These are phyloP conservation scores for Tiliqua scincoides DNA, from an alignment of 2,113 vertebrate species.

Conservation along the genomic window DNA sequence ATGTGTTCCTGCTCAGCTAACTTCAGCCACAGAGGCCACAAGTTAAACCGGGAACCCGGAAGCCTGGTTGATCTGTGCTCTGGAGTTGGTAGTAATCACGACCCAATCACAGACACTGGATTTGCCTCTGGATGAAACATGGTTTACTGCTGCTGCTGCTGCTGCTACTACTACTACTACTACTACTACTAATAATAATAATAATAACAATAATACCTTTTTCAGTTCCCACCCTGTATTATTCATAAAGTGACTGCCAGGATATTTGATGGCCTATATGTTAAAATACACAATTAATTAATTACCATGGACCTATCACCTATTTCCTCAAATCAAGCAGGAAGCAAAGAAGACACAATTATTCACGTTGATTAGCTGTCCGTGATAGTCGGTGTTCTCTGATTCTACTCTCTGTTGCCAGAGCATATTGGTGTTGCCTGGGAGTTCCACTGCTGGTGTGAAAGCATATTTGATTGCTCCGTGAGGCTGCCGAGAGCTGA, in stretches of 20 bases:
- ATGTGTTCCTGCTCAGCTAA: no score
- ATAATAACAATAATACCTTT: no score
- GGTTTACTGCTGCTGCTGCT: no score
- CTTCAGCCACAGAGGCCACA: no score
- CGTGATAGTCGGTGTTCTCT: background rate
- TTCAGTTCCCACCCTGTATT: background rate
- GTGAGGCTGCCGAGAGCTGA: background rate
- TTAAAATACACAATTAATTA: background rate
- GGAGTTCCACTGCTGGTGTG: background rate
- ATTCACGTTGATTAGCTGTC: background rate
- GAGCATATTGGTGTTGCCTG: background rate
- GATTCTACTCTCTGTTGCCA: background rate
- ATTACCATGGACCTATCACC: background rate
- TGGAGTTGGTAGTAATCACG: no score
- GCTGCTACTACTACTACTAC: no score
- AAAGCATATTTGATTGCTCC: background rate
- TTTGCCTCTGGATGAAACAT: no score
- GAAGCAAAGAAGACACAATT: background rate
- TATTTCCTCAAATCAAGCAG: background rate
- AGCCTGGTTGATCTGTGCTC: no score
- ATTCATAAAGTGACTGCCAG: background rate
- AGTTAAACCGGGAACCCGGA: no score
- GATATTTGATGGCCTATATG: background rate
- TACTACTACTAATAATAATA: no score
- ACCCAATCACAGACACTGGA: no score